Conservation (phyloP, 2,888 invertebrate species). For the Dryomyza anilis region DNA sequence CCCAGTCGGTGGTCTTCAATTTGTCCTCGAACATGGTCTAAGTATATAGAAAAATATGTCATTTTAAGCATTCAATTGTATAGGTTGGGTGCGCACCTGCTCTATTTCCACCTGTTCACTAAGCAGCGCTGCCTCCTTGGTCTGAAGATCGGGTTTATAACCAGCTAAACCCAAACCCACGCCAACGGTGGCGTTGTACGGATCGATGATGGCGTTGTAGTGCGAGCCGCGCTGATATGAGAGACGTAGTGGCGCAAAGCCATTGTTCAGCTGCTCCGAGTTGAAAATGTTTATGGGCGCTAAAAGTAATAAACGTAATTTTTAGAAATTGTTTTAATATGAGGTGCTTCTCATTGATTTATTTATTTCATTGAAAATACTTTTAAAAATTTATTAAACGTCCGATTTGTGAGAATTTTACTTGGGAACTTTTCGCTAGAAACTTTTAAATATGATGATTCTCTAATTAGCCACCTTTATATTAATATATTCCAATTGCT, state of each 20-base stretch:
- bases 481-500: no score
- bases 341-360: no score
- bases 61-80: neutral
- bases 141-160: constrained; percentile 74
- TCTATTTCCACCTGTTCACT: constrained; percentile 82
- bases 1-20: constrained; percentile 86
- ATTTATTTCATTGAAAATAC: no score
- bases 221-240: constrained; percentile 87
- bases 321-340: neutral
- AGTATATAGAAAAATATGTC: neutral
- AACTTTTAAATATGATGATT: no score
- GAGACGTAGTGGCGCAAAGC: constrained; percentile 78
- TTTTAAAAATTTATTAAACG: no score
- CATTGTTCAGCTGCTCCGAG: constrained; percentile 71
- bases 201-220: constrained; percentile 88
- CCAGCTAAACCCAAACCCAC: constrained; percentile 84
- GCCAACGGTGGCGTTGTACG: constrained; percentile 79
- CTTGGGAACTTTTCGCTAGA: no score
- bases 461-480: no score
- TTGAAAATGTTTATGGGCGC: constrained; percentile 89
- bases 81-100: constrained; percentile 69
- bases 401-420: no score
- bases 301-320: constrained; percentile 52
- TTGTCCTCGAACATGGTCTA: constrained; percentile 91
- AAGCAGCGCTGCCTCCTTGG: constrained; percentile 75